These are phyloP conservation scores for Helostoma temminkii DNA, from an alignment of 2,797 vertebrate genomes.

Conservation along the genomic window DNA sequence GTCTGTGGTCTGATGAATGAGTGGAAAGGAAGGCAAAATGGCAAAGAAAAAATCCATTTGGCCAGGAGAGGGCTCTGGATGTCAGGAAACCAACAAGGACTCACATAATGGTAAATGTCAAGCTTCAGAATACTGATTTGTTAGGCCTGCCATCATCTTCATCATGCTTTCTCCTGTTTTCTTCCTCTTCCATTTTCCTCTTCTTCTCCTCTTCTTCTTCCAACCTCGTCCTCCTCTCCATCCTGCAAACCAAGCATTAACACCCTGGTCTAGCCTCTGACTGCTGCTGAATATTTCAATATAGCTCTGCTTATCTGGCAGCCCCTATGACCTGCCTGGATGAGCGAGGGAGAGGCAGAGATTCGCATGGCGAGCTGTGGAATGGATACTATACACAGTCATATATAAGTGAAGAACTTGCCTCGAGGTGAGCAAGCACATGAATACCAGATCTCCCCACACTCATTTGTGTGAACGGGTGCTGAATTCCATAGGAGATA, in stretches of 20 bases:
- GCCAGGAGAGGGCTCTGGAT: constrained; percentile 86
- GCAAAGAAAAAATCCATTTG: constrained; percentile 63
- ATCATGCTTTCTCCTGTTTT: constrained; percentile 23
- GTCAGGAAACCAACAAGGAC: constrained; percentile 74
- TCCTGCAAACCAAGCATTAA: constrained; percentile 72
- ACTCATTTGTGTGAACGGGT: constrained; percentile 59
- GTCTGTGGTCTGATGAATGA: constrained; percentile 59
- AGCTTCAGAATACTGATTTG: constrained; percentile 51
- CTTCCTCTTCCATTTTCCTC: constrained; percentile 4
- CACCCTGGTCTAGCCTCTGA: constrained; percentile 75
- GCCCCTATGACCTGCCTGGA: constrained; percentile 81
- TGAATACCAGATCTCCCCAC: constrained; percentile 78
- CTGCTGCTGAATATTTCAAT: constrained; percentile 87
- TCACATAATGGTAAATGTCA: constrained; percentile 39
- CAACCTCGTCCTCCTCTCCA: constrained; percentile 25
- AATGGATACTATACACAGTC: constrained; percentile 81
- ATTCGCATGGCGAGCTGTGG: constrained; percentile 76
- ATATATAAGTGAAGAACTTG: constrained; percentile 83
- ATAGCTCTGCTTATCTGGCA: constrained; percentile 80
- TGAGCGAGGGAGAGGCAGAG: constrained; percentile 77
- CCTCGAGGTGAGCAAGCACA: constrained; percentile 77
- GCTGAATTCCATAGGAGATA: constrained; percentile 55
- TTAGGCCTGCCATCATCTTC: constrained; percentile 39
- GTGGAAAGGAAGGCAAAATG: constrained; percentile 41
- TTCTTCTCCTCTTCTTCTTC: background rate